Evolutionary conservation across 2,888 invertebrate genomes (phyloP).

Genomic region (Crocallis elinguaria): DNA sequence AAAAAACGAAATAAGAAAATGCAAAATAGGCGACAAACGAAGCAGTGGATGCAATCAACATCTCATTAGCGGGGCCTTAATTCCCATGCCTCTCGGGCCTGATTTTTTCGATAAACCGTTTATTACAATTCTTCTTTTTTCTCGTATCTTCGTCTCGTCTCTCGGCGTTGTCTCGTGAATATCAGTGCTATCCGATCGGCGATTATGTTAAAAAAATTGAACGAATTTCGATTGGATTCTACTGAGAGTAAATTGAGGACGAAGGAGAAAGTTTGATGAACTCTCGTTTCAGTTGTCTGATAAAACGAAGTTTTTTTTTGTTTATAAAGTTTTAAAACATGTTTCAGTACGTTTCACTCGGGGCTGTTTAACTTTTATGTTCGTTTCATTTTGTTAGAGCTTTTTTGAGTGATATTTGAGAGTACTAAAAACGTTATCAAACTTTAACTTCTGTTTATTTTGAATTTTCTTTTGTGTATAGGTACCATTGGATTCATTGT

Average conservation of each 20-base stretch:
- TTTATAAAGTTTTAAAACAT: conserved; percentile 14
- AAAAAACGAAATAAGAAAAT: conserved; percentile 57
- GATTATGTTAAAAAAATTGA: conserved; percentile 70
- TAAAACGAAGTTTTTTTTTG: conserved; percentile 44
- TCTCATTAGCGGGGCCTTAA: conserved; percentile 80
- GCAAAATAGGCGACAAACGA: conserved; percentile 69
- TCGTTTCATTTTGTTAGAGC: background rate
- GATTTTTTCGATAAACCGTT: conserved; percentile 77
- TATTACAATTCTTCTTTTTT: conserved; percentile 66
- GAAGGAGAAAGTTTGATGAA: conserved; percentile 66
- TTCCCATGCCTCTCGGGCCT: conserved; percentile 65
- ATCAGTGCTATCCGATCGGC: conserved; percentile 62
- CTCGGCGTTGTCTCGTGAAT: conserved; percentile 60
- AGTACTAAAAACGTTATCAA: background rate
- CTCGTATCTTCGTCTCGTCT: conserved; percentile 17
- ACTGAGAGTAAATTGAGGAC: conserved; percentile 63
- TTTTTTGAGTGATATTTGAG: background rate
- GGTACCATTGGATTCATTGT: too few species aligned
- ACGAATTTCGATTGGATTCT: conserved; percentile 61
- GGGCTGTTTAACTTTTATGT: background rate
- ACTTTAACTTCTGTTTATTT: background rate
- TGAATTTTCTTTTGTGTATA: too few species aligned
- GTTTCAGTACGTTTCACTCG: background rate
- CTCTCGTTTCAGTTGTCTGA: conserved; percentile 49
- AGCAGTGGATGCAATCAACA: conserved; percentile 78